phyloP scores from a whole-genome alignment of 2,888 invertebrate species.

The Synanthedon tipuliformis region DNA sequence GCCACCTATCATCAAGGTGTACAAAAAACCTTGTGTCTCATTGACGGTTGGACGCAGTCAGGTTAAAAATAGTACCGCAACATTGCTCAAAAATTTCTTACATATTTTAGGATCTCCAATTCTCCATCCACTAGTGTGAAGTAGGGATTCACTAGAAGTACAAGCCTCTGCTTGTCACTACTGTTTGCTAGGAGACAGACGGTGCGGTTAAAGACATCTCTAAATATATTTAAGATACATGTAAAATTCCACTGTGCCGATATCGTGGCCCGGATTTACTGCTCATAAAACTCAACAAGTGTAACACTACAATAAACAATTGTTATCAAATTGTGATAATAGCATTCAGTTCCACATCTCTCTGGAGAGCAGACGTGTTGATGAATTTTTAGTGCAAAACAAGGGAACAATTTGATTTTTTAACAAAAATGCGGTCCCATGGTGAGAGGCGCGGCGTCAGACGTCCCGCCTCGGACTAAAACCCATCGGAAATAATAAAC shows the following conservation, averaged over 20 bases:
- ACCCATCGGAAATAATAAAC: not conserved
- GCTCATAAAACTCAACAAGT: constrained; percentile 6
- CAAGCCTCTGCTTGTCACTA: no score
- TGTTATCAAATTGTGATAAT: constrained; percentile 23
- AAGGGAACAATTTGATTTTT: constrained; percentile 3
- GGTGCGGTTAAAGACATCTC: not conserved
- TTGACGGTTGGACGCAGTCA: no score
- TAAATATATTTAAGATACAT: constrained; percentile 1
- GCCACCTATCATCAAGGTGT: no score
- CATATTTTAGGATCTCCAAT: no score
- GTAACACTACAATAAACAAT: constrained; percentile 16
- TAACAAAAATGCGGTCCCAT: constrained; percentile 48
- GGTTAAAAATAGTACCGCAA: no score
- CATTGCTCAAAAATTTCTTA: no score
- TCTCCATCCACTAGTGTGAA: no score
- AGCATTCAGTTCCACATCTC: constrained; percentile 32
- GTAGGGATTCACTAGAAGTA: no score
- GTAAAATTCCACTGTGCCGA: constrained; percentile 18
- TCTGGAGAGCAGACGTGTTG: constrained; percentile 32
- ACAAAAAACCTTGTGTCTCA: no score
- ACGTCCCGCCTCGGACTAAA: constrained; percentile 34
- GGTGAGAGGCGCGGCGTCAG: constrained; percentile 43
- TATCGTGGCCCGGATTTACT: constrained; percentile 9
- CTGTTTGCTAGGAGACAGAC: no score
- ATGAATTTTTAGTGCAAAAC: constrained; percentile 7